Evolutionary conservation across 2,888 invertebrate genomes (phyloP).

Genomic region (Tachina fera): DNA sequence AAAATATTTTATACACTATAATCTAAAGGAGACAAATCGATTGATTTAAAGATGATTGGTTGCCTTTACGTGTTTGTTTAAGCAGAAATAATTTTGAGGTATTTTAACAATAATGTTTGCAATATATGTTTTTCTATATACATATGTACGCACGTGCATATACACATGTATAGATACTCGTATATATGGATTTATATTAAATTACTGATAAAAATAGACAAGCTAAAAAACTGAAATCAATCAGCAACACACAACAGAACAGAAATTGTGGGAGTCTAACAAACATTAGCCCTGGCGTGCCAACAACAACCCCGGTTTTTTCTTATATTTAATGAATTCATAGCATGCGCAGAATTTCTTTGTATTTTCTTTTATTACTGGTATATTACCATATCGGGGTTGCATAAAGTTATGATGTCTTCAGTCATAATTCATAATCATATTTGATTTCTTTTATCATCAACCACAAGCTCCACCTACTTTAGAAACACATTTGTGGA

Average conservation of each 20-base stretch:
- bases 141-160: neutral
- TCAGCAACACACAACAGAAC: conserved; percentile 27
- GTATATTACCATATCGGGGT: conserved; percentile 50
- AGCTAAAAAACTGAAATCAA: conserved; percentile 47
- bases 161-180: too few relatives aligned
- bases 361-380: neutral
- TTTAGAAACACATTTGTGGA: neutral
- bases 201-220: conserved; percentile 28
- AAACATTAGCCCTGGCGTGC: neutral
- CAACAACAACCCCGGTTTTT: neutral
- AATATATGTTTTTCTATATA: neutral
- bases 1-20: conserved; percentile 8
- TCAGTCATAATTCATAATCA: conserved; percentile 69
- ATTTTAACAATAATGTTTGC: conserved; percentile 78
- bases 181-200: conserved; percentile 35
- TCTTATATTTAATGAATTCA: conserved; percentile 23
- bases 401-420: conserved; percentile 62
- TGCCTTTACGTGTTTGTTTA: conserved; percentile 61
- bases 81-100: conserved; percentile 77
- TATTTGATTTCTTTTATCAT: conserved; percentile 48
- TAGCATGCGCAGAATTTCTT: conserved; percentile 66
- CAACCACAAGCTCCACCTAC: conserved; percentile 65
- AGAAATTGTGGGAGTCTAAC: conserved; percentile 27
- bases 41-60: conserved; percentile 68
- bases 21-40: conserved; percentile 60